Evolutionary conservation across 2,113 vertebrate genomes (phyloP).

Genomic region (Mesocricetus auratus): DNA sequence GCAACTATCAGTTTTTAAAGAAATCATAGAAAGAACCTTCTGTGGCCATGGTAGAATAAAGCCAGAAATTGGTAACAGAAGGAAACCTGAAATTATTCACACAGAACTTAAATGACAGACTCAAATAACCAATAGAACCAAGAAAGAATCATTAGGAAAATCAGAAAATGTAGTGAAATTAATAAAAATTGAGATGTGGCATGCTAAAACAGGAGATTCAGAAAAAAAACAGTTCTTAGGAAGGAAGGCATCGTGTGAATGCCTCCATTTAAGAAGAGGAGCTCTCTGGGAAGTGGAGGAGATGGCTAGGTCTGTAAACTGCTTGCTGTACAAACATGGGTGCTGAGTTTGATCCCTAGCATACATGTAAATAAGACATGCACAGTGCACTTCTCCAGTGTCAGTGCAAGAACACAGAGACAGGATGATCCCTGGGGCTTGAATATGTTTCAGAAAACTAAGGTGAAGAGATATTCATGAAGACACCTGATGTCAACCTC

Average conservation of each 20-base stretch:
- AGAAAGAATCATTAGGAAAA: not conserved
- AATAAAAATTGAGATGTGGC: constrained; percentile 15
- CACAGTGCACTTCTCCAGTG: not conserved
- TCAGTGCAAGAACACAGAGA: not conserved
- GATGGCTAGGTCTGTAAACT: not conserved
- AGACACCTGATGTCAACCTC: not conserved
- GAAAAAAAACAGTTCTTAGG: not conserved
- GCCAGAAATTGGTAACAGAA: not conserved
- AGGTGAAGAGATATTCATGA: not conserved
- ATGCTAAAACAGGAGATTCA: not conserved
- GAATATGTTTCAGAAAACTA: not conserved
- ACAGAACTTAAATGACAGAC: not conserved
- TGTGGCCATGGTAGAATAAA: not conserved
- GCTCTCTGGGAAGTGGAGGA: not conserved
- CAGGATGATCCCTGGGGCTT: not conserved
- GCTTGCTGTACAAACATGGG: not conserved
- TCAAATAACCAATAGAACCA: not conserved
- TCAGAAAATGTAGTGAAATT: not conserved
- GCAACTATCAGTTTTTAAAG: constrained; percentile 48
- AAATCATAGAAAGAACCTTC: not conserved
- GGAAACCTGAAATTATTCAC: not conserved
- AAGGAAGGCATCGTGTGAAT: not conserved
- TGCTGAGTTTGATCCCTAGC: not conserved
- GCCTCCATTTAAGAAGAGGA: not conserved
- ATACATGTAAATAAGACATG: not conserved